Evolutionary conservation across 2,113 vertebrate species (phyloP), one percentile per base, ranked within the genome.

Genomic region (Acanthochromis polyacanthus): DNA sequence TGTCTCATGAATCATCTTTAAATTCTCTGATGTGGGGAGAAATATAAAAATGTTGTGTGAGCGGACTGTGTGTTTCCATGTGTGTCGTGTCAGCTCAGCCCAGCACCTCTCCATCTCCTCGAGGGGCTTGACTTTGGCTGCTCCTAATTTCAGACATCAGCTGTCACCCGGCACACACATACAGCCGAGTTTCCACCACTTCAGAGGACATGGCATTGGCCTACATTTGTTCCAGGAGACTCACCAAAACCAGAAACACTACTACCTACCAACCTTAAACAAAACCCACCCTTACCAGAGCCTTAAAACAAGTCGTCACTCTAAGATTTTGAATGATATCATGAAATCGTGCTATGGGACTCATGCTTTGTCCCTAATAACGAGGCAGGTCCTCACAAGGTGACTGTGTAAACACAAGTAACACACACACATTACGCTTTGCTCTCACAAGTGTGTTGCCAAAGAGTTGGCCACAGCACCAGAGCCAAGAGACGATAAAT

Each of bases 131-230:
- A 76, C 71, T 80, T 75, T 80, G 80, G 65, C 80, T 60, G 69
- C 53, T 68, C 71, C 67, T 80, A 87, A 87, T 83, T 81, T 78
- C 85, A 87, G 81, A 78, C 81, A 81, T 83, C 81, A 84, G 73
- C 81, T 83, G 85, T 80, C 75, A 56, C 23, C 8, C 43, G 3
- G 15, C 40, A 43, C 40, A 51, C 48, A 51, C 48, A 51, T 5
- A 51, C 48, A 51, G 19, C n/a, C 48, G 20, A 17, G 20, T 19
- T n/a, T 19, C n/a, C 17, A 8, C 46, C 48, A 36, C 32, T 36
- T 36, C 32, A 36, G 32, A 36, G 32, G 32, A 36, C 32, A 9
- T 36, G 16, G 17, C 16, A 19, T 5, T 48, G 12, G 46, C 46
- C 15, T 48, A 15, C 46, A 36, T 36, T 36, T 8, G 7, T 36